Evolutionary conservation across 2,888 invertebrate genomes (phyloP).

Genomic region (Sinhomidia bicolor): DNA sequence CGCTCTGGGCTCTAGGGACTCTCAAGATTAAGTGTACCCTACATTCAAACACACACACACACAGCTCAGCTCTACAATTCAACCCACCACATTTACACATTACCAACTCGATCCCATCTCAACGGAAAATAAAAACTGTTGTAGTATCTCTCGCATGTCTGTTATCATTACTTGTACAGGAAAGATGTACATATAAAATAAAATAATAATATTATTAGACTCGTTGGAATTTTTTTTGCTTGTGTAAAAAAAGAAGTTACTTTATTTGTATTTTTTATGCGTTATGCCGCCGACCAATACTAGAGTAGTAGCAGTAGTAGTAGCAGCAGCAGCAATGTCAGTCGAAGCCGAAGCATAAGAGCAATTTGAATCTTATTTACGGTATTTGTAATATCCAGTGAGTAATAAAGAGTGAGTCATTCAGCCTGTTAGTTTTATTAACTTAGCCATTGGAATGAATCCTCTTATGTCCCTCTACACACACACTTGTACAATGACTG

Average conservation of each 20-base stretch:
- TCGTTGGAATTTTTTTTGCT: not conserved
- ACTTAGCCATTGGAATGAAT: slow-evolving; percentile 58
- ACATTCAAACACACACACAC: no score
- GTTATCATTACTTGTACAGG: not conserved
- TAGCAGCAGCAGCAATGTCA: no score
- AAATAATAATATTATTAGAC: no score
- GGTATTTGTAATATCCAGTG: slow-evolving; percentile 32
- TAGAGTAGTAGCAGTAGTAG: no score
- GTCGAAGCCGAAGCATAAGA: slow-evolving; percentile 9
- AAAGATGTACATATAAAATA: not conserved
- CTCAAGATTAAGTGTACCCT: slow-evolving; percentile 36
- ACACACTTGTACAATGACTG: slow-evolving; percentile 19
- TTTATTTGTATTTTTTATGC: not conserved
- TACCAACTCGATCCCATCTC: no score
- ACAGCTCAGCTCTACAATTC: not conserved
- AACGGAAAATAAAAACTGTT: no score
- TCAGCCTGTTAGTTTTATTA: slow-evolving; percentile 57
- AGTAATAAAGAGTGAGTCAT: slow-evolving; percentile 59
- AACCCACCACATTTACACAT: no score
- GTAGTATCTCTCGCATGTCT: not conserved
- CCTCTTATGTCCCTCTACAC: slow-evolving; percentile 1
- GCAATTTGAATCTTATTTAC: slow-evolving; percentile 53
- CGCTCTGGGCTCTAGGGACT: slow-evolving; percentile 31
- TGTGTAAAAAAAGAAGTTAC: not conserved
- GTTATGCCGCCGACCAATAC: no score